Evolutionary conservation across 1,140 invertebrate species (phyloP).

Genomic region (Babylonia areolata): DNA sequence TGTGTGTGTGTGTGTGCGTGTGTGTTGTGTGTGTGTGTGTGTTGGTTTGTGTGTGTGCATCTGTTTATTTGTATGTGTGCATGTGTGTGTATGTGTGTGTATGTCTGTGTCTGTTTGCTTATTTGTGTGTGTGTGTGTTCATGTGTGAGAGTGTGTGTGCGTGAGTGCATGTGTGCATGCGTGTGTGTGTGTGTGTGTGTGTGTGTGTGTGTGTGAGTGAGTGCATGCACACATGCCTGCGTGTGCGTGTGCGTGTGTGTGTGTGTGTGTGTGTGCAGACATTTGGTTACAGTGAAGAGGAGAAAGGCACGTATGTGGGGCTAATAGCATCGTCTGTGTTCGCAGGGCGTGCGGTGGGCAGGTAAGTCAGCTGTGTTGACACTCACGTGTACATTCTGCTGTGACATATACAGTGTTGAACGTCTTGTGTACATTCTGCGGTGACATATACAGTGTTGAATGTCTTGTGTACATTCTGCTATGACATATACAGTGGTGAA

Average conservation of each 20-base stretch:
- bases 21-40: background rate
- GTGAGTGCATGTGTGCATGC: no score
- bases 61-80: background rate
- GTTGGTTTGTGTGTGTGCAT: background rate
- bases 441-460: no score
- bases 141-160: no score
- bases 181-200: no score
- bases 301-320: constrained; percentile 72
- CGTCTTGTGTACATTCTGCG: no score
- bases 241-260: background rate
- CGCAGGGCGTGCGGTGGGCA: constrained; percentile 66
- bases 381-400: no score
- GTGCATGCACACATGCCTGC: background rate
- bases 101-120: background rate
- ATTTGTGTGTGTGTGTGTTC: no score
- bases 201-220: no score
- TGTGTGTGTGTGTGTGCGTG: background rate
- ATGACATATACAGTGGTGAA: no score
- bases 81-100: constrained; percentile 18
- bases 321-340: constrained; percentile 69
- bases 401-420: no score
- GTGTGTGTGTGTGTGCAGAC: constrained; percentile 51
- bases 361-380: constrained; percentile 46
- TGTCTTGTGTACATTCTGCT: no score
- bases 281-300: constrained; percentile 71